Evolutionary conservation across 53 echinoderm and acorn worm species (phyloP).

Genomic region (Holothuria leucospilota): DNA sequence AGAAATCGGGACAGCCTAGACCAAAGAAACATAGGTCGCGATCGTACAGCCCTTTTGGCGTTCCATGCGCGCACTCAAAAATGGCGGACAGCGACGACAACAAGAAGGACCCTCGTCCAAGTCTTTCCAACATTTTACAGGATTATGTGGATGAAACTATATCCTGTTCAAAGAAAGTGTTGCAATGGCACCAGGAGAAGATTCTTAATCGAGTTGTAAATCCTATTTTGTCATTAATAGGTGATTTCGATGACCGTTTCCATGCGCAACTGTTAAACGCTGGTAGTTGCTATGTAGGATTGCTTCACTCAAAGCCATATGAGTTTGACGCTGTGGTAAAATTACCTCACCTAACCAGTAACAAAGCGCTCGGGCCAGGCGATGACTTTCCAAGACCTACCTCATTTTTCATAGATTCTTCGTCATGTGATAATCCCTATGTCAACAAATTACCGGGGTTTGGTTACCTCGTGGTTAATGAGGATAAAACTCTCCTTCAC

Average conservation of each 20-base stretch:
- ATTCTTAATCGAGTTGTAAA: slow-evolving; percentile 72
- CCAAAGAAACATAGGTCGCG: no score
- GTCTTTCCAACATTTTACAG: slow-evolving; percentile 68
- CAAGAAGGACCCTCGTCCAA: no score
- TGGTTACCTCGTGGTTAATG: slow-evolving; percentile 77
- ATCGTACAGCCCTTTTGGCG: no score
- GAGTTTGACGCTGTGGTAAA: slow-evolving; percentile 70
- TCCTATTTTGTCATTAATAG: slow-evolving; percentile 74
- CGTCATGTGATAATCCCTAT: slow-evolving; percentile 89
- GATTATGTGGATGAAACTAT: slow-evolving; percentile 63
- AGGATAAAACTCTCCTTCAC: slow-evolving; percentile 66
- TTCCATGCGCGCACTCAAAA: no score
- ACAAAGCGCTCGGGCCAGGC: slow-evolving; percentile 46
- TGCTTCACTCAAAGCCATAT: slow-evolving; percentile 59
- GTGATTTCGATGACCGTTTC: slow-evolving; percentile 89
- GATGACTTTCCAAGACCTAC: neutral
- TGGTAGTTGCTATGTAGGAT: slow-evolving; percentile 64
- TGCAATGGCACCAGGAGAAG: slow-evolving; percentile 42
- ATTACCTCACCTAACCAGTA: slow-evolving; percentile 62
- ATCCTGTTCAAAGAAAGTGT: slow-evolving; percentile 41
- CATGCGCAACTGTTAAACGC: slow-evolving; percentile 49
- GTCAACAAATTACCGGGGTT: slow-evolving; percentile 72
- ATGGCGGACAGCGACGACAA: no score
- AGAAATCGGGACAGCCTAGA: no score
- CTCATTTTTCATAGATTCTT: slow-evolving; percentile 72